These are phyloP conservation scores for Linnaemya tessellans DNA, from an alignment of 2,888 invertebrate species.

Conservation along the genomic window DNA sequence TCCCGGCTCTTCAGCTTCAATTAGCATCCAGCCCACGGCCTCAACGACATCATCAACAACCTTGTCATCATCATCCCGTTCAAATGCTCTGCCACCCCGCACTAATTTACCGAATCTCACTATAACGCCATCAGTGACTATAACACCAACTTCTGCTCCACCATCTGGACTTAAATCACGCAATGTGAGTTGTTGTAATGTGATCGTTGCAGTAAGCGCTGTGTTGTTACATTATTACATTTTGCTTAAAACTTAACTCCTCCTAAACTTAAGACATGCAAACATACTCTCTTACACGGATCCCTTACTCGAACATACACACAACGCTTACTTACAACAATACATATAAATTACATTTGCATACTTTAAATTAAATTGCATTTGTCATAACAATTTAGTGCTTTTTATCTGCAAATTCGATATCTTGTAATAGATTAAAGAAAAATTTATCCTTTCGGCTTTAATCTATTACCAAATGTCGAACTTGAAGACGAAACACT, in stretches of 20 bases:
- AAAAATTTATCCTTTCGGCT: too few species aligned
- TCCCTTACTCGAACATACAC: slow-evolving; percentile 71
- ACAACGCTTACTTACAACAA: slow-evolving; percentile 77
- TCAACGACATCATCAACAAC: slow-evolving; percentile 76
- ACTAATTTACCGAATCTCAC: slow-evolving; percentile 84
- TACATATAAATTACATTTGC: slow-evolving; percentile 42
- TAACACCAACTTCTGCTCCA: slow-evolving; percentile 90
- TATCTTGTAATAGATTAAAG: too few species aligned
- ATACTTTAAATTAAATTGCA: too few species aligned
- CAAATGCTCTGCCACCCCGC: slow-evolving; percentile 80
- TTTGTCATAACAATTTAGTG: too few species aligned
- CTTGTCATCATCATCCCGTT: slow-evolving; percentile 76
- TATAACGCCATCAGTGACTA: slow-evolving; percentile 89
- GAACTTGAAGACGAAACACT: too few species aligned
- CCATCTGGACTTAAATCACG: slow-evolving; percentile 84
- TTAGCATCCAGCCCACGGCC: slow-evolving; percentile 73
- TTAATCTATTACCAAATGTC: too few species aligned
- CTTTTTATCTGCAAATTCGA: too few species aligned
- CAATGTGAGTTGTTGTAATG: slow-evolving; percentile 84
- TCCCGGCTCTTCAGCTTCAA: slow-evolving; percentile 83
- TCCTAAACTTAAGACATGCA: not conserved
- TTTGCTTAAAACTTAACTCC: slow-evolving; percentile 7
- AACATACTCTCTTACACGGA: slow-evolving; percentile 5
- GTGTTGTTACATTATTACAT: slow-evolving; percentile 74
- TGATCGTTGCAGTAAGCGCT: slow-evolving; percentile 82